Evolutionary conservation across 1,140 invertebrate genomes (phyloP), one percentile per base, ranked within the genome.

Genomic region (Hyles euphorbiae): DNA sequence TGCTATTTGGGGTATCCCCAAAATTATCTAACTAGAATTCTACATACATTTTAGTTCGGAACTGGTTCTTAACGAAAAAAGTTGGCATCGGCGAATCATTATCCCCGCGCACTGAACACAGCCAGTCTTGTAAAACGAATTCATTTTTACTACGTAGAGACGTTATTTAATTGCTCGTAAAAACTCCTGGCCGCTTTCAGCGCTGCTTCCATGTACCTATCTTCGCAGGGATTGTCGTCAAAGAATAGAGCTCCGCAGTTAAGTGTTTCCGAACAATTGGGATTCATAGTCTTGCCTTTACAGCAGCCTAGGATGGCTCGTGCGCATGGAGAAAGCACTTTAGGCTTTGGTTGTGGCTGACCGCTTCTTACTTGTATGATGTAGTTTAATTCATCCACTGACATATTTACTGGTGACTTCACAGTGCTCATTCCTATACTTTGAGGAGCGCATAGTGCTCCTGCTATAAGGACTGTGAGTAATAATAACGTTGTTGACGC

Each of bases 201-300:
- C 10, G 85, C 85, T 4, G 76, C 76, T 12, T 65, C 11, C 7
- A 85, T 65, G 56, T 81, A 88, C 58, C 79, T 83, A 12, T 80
- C 77, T 10, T 82, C 80, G 34, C 85, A 88, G 5, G 85, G 85
- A 48, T 88, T 88, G 7, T 70, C 74, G 51, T 88, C 85, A 50
- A 88, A 88, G 71, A 88, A 85, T 54, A 71, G 74, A 3, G 81
- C 78, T 3, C 85, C 85, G 58, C 85, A 87, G 6, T 77, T 63
- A 4, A 84, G 63, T 5, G 64, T 49, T 62, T 85, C 85, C 0
- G 83, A 88, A 53, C 85, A 88, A 9, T 51, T n/a, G 45, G 63
- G 60, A 51, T 86, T 82, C 47, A 88, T 87, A 0, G 67, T 60
- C 12, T 72, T 70, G 2, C 69, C 65, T 5, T 76, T 68, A 53